Evolutionary conservation across 2,888 invertebrate species (phyloP), one percentile per base, ranked within the genome.

Genomic region (Orgyia antiqua): DNA sequence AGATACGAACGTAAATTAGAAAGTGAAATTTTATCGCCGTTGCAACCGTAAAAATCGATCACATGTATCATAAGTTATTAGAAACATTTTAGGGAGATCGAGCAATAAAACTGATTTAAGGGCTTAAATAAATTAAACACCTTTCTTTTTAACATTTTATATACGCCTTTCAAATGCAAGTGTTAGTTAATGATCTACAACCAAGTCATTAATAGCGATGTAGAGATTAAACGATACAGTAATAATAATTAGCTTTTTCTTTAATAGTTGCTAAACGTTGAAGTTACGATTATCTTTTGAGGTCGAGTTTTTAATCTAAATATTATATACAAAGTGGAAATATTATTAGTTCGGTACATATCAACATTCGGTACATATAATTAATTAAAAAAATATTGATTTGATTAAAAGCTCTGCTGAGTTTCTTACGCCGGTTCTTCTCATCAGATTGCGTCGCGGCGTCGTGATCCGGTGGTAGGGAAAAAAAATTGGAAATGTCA

Each of bases 31-130:
- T 68, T 68, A 69, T 60, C 46, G 58, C 42, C 42, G 46, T 42
- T 54, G 46, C 46, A 40, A 49, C 32, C 42, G 51, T 65, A 64
- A 68, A 72, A 69, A 58, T 57, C 45, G 49, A 43, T 39, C 33
- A 43, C 50, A 49, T 42, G n/a, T 42, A 45, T 51, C 57, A 29
- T 33, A 39, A 35, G 42, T 42, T 29, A 51, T 49, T 47, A 42
- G 36, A 55, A 43, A 53, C 45, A 54, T 61, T 58, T 62, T 58
- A 63, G 64, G 66, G 62, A 67, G 63, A 62, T 58, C 43, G 41
- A 50, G 68, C 49, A 45, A 74, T 72, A 72, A 71, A 70, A 36
- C 55, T 70, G 66, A 75, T 64, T 72, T 67, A 75, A 76, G 76
- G 75, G 73, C 72, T 61, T 56, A 58, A 23, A 23, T 68, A 68